Evolutionary conservation across 2,797 vertebrate genomes (phyloP).

Genomic region (Pseudopleuronectes americanus): DNA sequence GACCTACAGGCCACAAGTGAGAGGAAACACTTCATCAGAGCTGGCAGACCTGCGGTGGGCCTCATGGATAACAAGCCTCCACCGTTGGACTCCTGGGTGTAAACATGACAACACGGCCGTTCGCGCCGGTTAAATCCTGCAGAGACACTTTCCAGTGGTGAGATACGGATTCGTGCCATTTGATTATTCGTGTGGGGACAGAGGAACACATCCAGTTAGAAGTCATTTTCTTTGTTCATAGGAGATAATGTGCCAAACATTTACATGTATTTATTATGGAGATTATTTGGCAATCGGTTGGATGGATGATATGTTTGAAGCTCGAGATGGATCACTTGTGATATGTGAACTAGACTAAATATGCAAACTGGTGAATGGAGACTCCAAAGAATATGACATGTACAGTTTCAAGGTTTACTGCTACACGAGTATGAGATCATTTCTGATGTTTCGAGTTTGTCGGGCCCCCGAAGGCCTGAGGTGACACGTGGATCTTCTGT

Average conservation of each 20-base stretch:
- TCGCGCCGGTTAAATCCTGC: conserved; percentile 33
- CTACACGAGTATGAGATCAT: conserved; percentile 33
- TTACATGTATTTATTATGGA: conserved; percentile 68
- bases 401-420: conserved; percentile 52
- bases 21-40: conserved; percentile 96
- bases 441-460: conserved; percentile 57
- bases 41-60: conserved; percentile 95
- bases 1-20: conserved; percentile 90
- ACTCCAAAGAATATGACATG: conserved; percentile 71
- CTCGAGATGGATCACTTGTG: conserved; percentile 43
- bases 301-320: conserved; percentile 45
- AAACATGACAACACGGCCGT: conserved; percentile 65
- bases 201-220: conserved; percentile 43
- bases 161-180: conserved; percentile 63
- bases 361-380: conserved; percentile 68
- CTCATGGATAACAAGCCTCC: conserved; percentile 97
- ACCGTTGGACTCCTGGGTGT: conserved; percentile 99
- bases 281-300: conserved; percentile 51
- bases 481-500: conserved; percentile 30
- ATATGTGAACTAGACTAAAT: conserved; percentile 65
- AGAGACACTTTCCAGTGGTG: conserved; percentile 65
- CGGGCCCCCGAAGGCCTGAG: conserved; percentile 25
- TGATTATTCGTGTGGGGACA: conserved; percentile 64
- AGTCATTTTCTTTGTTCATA: conserved; percentile 61
- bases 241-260: conserved; percentile 72